Conservation (phyloP, 2,113 vertebrate genomes). For the Pedionomus torquatus region DNA sequence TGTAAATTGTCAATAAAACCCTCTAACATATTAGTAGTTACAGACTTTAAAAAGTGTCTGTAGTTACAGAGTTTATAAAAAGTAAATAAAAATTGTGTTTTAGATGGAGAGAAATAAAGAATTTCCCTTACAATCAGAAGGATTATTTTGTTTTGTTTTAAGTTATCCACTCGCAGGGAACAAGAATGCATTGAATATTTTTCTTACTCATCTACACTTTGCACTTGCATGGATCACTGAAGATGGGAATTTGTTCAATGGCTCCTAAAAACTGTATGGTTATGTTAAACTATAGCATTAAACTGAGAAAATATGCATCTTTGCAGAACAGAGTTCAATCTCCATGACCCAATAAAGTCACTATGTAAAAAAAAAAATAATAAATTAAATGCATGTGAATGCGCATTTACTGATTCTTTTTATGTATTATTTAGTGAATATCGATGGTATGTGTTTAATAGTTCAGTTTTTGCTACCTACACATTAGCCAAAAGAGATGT, state of each 20-base stretch:
- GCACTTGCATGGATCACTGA: constrained; percentile 59
- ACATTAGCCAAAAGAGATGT: constrained; percentile 83
- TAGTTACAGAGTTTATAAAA: constrained; percentile 15
- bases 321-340: constrained; percentile 51
- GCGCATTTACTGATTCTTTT: constrained; percentile 81
- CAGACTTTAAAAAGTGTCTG: constrained; percentile 1
- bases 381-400: constrained; percentile 87
- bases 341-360: constrained; percentile 64
- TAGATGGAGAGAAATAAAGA: constrained; percentile 41
- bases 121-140: constrained; percentile 21
- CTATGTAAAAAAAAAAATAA: constrained; percentile 68
- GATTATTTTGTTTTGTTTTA: constrained; percentile 16
- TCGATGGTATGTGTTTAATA: constrained; percentile 85
- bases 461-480: constrained; percentile 83
- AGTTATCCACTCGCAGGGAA: constrained; percentile 14
- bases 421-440: constrained; percentile 83
- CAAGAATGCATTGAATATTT: neutral
- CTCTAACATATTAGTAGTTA: neutral
- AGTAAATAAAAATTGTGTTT: constrained; percentile 3
- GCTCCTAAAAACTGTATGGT: constrained; percentile 23
- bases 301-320: constrained; percentile 18
- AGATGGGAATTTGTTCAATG: constrained; percentile 34
- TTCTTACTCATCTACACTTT: constrained; percentile 35
- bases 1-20: constrained; percentile 28
- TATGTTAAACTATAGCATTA: constrained; percentile 9